A percentile compares a stretch with the other conserved stretches of the same genome.
These are phyloP conservation scores for Moxostoma hubbsi DNA, from an alignment of 2,797 vertebrate species.

Conservation along the genomic window DNA sequence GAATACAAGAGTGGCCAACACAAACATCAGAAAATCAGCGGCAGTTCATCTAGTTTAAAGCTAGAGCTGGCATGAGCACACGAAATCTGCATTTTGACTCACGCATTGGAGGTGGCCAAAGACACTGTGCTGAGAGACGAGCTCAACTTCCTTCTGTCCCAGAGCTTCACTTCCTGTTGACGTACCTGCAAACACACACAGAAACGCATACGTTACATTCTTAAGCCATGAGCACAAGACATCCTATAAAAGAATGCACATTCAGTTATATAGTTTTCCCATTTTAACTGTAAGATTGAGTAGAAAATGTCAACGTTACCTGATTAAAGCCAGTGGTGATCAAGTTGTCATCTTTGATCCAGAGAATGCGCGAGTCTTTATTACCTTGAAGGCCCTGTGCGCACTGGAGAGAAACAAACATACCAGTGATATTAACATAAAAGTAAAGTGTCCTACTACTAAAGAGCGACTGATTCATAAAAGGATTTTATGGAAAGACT, in stretches of 20 bases:
- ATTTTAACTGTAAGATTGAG: background rate
- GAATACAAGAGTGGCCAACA: too few species aligned
- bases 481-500: too few species aligned
- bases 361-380: slow-evolving; percentile 87
- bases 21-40: too few species aligned
- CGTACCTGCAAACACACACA: slow-evolving; percentile 59
- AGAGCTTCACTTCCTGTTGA: slow-evolving; percentile 87
- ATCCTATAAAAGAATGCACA: background rate
- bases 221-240: too few species aligned
- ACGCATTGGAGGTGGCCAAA: slow-evolving; percentile 87
- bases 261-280: too few species aligned
- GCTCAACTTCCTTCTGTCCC: slow-evolving; percentile 86
- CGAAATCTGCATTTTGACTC: slow-evolving; percentile 62
- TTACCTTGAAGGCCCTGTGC: slow-evolving; percentile 81
- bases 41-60: background rate
- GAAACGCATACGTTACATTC: too few species aligned
- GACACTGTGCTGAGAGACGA: slow-evolving; percentile 75
- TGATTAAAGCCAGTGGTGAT: slow-evolving; percentile 89
- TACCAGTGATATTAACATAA: too few species aligned
- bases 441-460: too few species aligned
- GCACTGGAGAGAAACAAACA: slow-evolving; percentile 72
- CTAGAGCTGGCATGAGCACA: too few species aligned
- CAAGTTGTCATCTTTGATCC: slow-evolving; percentile 83
- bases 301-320: slow-evolving; percentile 72
- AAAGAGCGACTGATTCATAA: background rate